phyloP scores from a whole-genome alignment of 2,113 vertebrate genomes.

The Aegypius monachus region DNA sequence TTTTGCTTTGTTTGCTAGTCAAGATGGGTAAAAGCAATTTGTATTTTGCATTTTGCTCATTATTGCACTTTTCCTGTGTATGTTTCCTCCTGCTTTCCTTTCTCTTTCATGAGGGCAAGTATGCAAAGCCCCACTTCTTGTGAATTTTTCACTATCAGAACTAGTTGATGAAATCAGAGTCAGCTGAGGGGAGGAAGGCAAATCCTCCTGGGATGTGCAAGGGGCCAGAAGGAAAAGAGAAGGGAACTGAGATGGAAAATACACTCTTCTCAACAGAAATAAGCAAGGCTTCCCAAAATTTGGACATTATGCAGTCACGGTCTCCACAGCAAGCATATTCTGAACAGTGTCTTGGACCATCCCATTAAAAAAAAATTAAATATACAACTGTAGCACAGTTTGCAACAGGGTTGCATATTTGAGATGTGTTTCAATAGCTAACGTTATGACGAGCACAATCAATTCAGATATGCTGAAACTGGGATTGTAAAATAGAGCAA shows the following conservation, averaged over 20 bases:
- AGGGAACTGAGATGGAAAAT: background rate
- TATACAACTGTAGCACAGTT: background rate
- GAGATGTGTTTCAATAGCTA: background rate
- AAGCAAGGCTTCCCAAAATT: background rate
- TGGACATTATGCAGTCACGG: background rate
- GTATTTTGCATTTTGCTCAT: slow-evolving; percentile 30
- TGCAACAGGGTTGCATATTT: background rate
- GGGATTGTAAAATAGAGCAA: background rate
- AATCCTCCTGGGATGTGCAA: background rate
- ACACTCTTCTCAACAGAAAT: background rate
- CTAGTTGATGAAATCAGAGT: background rate
- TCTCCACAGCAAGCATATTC: background rate
- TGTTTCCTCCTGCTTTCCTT: background rate
- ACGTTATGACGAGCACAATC: background rate
- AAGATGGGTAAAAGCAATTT: slow-evolving; percentile 13
- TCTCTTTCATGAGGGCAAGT: background rate
- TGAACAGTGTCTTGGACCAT: background rate
- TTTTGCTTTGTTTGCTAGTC: slow-evolving; percentile 32
- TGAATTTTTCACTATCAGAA: background rate
- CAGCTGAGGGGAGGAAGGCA: background rate
- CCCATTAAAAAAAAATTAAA: background rate
- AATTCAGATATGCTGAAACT: background rate
- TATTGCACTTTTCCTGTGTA: background rate
- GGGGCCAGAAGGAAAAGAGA: background rate
- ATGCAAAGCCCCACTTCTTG: background rate